Percentiles rank a stretch among this genome's conserved stretches.
phyloP scores from a whole-genome alignment of 2,113 vertebrate genomes.

The Boulengeromyrus knoepffleri region DNA sequence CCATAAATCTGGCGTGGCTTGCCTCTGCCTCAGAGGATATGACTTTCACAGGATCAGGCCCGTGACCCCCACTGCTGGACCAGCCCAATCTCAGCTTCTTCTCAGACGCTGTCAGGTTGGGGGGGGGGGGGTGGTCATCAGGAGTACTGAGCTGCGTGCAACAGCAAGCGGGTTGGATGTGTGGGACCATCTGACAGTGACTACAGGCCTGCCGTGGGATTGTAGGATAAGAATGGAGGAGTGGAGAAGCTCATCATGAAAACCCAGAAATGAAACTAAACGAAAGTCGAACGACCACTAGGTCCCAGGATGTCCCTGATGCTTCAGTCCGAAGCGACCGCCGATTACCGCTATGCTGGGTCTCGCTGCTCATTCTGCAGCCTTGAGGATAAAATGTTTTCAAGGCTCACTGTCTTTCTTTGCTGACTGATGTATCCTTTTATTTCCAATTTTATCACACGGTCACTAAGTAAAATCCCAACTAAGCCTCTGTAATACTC shows the following conservation, averaged over 20 bases:
- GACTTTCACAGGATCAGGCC: background rate
- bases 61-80: background rate
- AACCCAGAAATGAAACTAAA: background rate
- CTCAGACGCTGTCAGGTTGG: background rate
- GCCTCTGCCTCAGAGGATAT: background rate
- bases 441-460: slow-evolving; percentile 30
- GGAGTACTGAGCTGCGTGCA: background rate
- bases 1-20: background rate
- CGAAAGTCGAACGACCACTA: background rate
- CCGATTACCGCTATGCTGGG: background rate
- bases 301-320: background rate
- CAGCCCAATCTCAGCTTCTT: background rate
- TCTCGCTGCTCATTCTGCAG: background rate
- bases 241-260: background rate
- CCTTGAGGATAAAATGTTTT: background rate
- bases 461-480: slow-evolving; percentile 22
- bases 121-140: background rate
- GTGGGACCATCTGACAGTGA: background rate
- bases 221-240: background rate
- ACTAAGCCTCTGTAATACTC: slow-evolving; percentile 28
- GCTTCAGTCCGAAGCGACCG: background rate
- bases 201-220: background rate
- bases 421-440: slow-evolving; percentile 31
- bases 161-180: background rate
- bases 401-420: background rate